Base-by-base conservation (phyloP, 2,113 vertebrate genomes). In the Turdus rufiventris region DNA sequence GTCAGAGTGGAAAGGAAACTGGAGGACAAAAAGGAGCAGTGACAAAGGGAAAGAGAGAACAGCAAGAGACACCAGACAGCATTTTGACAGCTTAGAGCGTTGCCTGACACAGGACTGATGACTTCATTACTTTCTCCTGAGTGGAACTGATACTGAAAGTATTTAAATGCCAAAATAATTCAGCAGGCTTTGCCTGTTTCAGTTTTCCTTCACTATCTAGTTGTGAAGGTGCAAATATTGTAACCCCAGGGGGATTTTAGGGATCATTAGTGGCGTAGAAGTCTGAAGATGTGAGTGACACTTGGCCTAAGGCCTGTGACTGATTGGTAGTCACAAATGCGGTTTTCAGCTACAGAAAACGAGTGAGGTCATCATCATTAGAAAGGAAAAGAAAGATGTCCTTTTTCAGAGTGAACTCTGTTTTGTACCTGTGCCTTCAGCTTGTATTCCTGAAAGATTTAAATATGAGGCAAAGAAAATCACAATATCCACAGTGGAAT, bases 331-430 rank as follows among this genome's bases (percentile, higher is more conserved):
- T 53, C 95, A 34, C 81, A 85, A 94, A 80, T 94, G 81, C 57
- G 76, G 72, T 95, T 96, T 97, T 94, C 72, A 96, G 68, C 88
- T 96, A 88, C 61, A 96, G 78, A 94, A 94, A 71, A 91, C 28
- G 77, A 89, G 42, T 96, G 97, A 98, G 71, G 54, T 97, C 92
- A 97, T 92, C 91, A 88, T 45, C 62, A 89, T 91, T 96, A 93
- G 42, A 68, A 96, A 91, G 76, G 66, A 93, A 95, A 95, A 95
- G 94, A 96, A 96, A 96, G 94, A 91, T 90, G 47, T 61, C n/a
- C 72, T 95, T 95, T 91, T 94, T 47, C 77, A 93, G 34, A 75
- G 70, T 50, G 51, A 94, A 93, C 93, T 97, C 77, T 79, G 28
- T 33, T 79, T 76, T 94, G 7, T 56, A 57, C 57, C 19, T 26